Evolutionary conservation across 2,113 vertebrate genomes (phyloP).

Genomic region (Stictonetta naevosa): DNA sequence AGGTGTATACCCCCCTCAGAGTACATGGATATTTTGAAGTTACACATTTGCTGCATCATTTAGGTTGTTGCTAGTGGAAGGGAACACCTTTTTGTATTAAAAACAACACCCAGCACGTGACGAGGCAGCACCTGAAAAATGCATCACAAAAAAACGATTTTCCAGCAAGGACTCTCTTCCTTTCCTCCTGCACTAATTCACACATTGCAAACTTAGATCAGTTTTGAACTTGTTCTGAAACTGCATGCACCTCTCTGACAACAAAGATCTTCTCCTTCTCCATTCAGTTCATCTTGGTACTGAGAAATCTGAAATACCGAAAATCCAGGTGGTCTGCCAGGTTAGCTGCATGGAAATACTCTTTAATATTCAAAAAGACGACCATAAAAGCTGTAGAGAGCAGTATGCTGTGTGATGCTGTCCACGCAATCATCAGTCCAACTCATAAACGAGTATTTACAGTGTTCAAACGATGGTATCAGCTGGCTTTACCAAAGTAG

Average conservation of each 20-base stretch:
- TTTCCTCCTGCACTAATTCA: not conserved
- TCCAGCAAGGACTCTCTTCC: not conserved
- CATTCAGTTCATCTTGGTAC: not conserved
- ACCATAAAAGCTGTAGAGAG: not conserved
- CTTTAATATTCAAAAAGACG: not conserved
- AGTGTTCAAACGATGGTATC: not conserved
- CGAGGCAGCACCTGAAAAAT: not conserved
- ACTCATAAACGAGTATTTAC: not conserved
- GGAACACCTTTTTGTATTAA: not conserved
- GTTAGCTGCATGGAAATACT: not conserved
- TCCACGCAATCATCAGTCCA: not conserved
- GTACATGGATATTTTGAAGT: not conserved
- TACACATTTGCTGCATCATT: not conserved
- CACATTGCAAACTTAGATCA: not conserved
- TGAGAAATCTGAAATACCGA: not conserved
- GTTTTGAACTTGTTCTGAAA: not conserved
- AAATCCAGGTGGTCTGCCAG: not conserved
- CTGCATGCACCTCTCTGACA: not conserved
- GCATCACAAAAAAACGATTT: not conserved
- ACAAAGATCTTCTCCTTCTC: not conserved
- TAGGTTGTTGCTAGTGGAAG: not conserved
- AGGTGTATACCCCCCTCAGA: not conserved
- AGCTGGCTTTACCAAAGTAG: not conserved
- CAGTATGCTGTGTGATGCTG: not conserved
- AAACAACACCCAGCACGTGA: not conserved